Conservation (phyloP, 2,113 vertebrate genomes). For the Cariama cristata region DNA sequence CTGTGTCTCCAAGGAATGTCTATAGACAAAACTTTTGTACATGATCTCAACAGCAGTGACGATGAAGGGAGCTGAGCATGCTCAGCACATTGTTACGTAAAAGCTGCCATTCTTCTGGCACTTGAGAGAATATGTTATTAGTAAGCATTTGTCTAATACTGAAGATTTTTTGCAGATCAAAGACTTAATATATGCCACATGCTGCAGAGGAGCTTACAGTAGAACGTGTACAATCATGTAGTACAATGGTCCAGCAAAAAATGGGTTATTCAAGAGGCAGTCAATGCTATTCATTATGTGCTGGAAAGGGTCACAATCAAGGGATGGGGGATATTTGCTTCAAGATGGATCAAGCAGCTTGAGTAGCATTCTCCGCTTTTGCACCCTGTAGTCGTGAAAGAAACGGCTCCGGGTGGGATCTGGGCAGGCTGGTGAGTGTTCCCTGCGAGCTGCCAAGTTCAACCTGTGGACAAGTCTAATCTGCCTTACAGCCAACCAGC, state of each 20-base stretch:
- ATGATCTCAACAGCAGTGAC: background rate
- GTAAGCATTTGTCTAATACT: slow-evolving; percentile 5
- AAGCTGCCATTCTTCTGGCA: background rate
- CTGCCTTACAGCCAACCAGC: background rate
- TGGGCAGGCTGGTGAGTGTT: accelerated
- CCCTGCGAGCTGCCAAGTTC: background rate
- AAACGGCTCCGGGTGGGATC: background rate
- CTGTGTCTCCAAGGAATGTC: background rate
- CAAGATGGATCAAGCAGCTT: background rate
- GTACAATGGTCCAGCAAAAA: background rate
- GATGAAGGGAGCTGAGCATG: background rate
- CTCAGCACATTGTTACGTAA: background rate
- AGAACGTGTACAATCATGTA: background rate
- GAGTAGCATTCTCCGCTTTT: background rate
- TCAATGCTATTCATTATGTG: background rate
- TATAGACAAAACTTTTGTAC: background rate
- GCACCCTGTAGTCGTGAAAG: accelerated
- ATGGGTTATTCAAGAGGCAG: background rate
- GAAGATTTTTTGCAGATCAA: slow-evolving; percentile 7
- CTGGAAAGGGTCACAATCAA: background rate
- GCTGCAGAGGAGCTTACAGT: background rate
- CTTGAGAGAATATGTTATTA: background rate
- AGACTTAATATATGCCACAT: background rate
- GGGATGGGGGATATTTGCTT: background rate
- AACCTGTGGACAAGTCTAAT: background rate